Evolutionary conservation across 1,140 invertebrate species (phyloP).

Genomic region (Scaptodrosophila lebanonensis): DNA sequence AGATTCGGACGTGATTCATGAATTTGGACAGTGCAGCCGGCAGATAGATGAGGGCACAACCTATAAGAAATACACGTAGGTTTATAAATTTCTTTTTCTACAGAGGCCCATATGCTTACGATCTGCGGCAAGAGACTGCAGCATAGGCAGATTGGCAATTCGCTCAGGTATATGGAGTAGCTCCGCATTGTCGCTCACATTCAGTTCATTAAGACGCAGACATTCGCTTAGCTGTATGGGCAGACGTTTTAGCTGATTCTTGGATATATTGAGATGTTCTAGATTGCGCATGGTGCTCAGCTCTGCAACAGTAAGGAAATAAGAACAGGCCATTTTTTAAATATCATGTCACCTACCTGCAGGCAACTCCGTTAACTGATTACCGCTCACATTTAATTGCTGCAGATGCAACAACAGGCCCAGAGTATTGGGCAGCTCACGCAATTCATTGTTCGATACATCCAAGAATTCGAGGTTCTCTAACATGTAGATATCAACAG

Average conservation of each 20-base stretch:
- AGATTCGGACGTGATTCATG: slow-evolving; percentile 69
- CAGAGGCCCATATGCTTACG: slow-evolving; percentile 38
- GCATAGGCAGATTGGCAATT: slow-evolving; percentile 60
- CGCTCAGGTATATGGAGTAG: slow-evolving; percentile 68
- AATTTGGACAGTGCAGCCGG: slow-evolving; percentile 72
- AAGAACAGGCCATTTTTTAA: background rate
- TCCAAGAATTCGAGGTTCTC: slow-evolving; percentile 74
- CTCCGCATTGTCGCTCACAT: slow-evolving; percentile 68
- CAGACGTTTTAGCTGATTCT: slow-evolving; percentile 61
- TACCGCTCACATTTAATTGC: slow-evolving; percentile 64
- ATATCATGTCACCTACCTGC: slow-evolving; percentile 37
- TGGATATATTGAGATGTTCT: slow-evolving; percentile 66
- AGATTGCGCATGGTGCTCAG: slow-evolving; percentile 62
- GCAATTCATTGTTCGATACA: slow-evolving; percentile 68
- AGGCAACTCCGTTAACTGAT: slow-evolving; percentile 59
- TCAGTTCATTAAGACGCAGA: slow-evolving; percentile 60
- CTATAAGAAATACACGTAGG: slow-evolving; percentile 23
- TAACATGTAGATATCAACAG: slow-evolving; percentile 64
- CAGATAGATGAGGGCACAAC: slow-evolving; percentile 63
- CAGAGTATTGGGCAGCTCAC: slow-evolving; percentile 55
- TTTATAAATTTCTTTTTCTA: background rate
- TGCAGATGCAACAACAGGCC: slow-evolving; percentile 53
- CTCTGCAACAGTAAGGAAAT: slow-evolving; percentile 26
- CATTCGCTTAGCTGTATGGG: slow-evolving; percentile 69
- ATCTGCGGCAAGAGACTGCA: slow-evolving; percentile 67